Evolutionary conservation across 2,113 vertebrate genomes (phyloP).

Genomic region (Seriola dumerili): DNA sequence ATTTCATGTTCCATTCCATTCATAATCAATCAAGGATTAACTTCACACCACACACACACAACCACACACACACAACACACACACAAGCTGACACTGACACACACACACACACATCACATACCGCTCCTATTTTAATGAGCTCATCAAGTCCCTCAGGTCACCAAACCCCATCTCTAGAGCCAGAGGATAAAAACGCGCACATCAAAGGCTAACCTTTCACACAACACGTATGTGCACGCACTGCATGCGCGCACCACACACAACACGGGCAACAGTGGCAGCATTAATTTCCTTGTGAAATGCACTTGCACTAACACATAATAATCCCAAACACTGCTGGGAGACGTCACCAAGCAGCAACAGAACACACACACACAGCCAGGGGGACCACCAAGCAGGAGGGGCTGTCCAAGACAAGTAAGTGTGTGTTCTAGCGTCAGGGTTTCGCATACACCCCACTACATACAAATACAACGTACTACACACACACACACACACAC

Average conservation of each 20-base stretch:
- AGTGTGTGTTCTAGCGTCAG: constrained; percentile 77
- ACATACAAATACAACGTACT: constrained; percentile 31
- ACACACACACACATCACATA: constrained; percentile 57
- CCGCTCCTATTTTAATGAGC: constrained; percentile 82
- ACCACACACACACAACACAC: constrained; percentile 74
- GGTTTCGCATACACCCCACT: constrained; percentile 48
- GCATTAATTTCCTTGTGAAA: constrained; percentile 85
- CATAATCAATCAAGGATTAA: constrained; percentile 67
- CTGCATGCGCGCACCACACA: constrained; percentile 58
- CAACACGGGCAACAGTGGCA: constrained; percentile 69
- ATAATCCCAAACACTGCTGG: constrained; percentile 79
- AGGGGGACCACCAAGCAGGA: constrained; percentile 81
- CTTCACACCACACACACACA: no score
- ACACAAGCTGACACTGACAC: no score
- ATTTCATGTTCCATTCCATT: constrained; percentile 68
- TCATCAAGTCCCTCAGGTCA: constrained; percentile 86
- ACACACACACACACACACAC: constrained; percentile 29
- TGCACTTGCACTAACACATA: constrained; percentile 84
- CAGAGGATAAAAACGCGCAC: constrained; percentile 80
- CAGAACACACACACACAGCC: constrained; percentile 70
- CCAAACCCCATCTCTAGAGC: constrained; percentile 79
- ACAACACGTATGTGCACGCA: constrained; percentile 51
- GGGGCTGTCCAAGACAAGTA: constrained; percentile 84
- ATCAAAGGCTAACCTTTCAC: constrained; percentile 79
- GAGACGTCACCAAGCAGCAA: constrained; percentile 75